Base-by-base conservation (phyloP, 2,888 invertebrate genomes). In the Ornithoptera alexandrae region DNA sequence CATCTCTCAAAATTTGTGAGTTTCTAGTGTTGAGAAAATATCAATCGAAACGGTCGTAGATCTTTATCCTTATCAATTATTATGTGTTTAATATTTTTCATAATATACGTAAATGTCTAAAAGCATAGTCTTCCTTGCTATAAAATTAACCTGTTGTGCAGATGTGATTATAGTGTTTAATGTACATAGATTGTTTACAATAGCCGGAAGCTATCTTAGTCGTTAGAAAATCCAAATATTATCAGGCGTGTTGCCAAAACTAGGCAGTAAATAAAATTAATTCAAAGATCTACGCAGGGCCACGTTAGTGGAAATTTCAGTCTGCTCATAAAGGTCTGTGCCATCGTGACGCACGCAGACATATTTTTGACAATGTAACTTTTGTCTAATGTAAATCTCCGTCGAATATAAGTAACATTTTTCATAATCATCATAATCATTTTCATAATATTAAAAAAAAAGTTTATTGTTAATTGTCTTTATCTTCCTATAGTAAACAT, bases 211-310 rank as follows among this genome's bases (percentile, higher is more conserved):
- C 24, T 24, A 24, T 24, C 58, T 58, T 22, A 58, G 58, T 20
- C 24, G 58, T 58, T 12, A 24, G 22, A 24, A 53, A 53, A 53
- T 53, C n/a, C 18, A 53, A 53, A 53, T 71, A 69, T 73, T 46
- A 65, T 61, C 75, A 78, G 85, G 85, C 86, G 81, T 65, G 72
- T 75, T 84, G 86, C 86, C 86, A 86, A 80, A 78, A 65, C 74
- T 74, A 70, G 71, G 69, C 72, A 71, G 74, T 74, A 73, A 82
- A 82, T 83, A 79, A 80, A 83, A 79, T 62, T 50, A 67, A 60
- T 70, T 61, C 60, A 72, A 53, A 71, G 69, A 74, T 72, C 72
- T 73, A 72, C 72, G 71, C 61, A 71, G 69, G 74, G 71, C 72
- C 74, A 72, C 71, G 71, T 65, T 71, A 73, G 79, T 82, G 83